phyloP scores from a whole-genome alignment of 2,888 invertebrate genomes.

The Microctonus brassicae region DNA sequence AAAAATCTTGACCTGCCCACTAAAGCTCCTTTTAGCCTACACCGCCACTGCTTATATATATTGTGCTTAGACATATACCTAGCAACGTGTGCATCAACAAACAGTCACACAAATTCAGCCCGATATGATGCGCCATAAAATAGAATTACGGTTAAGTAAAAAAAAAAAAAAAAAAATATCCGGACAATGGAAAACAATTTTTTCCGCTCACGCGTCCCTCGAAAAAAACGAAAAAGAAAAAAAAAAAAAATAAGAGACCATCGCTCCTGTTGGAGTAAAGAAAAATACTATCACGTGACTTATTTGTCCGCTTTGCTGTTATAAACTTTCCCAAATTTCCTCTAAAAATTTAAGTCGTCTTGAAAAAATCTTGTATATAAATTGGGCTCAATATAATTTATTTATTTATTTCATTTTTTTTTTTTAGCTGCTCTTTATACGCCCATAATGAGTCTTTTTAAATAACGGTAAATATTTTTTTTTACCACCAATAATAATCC shows the following conservation, averaged over 20 bases:
- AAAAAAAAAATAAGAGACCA: too few relatives aligned
- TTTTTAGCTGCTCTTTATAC: neutral
- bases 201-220: constrained; percentile 21
- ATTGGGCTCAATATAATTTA: neutral
- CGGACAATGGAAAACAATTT: constrained; percentile 23
- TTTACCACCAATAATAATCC: neutral
- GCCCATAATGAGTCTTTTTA: neutral
- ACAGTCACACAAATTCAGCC: neutral
- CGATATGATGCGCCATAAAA: constrained; percentile 37
- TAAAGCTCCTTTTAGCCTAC: neutral
- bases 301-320: neutral
- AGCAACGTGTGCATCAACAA: neutral
- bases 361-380: neutral
- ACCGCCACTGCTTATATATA: neutral
- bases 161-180: constrained; percentile 15
- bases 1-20: constrained; percentile 10
- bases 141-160: constrained; percentile 41
- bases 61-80: neutral
- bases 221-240: too few relatives aligned
- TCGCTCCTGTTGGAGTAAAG: neutral
- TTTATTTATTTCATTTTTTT: neutral
- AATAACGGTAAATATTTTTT: neutral
- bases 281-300: constrained; percentile 11
- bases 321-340: constrained; percentile 2
- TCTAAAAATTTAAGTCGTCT: neutral